Conservation (phyloP, 2,888 invertebrate genomes). For the Hanleya hanleyi region DNA sequence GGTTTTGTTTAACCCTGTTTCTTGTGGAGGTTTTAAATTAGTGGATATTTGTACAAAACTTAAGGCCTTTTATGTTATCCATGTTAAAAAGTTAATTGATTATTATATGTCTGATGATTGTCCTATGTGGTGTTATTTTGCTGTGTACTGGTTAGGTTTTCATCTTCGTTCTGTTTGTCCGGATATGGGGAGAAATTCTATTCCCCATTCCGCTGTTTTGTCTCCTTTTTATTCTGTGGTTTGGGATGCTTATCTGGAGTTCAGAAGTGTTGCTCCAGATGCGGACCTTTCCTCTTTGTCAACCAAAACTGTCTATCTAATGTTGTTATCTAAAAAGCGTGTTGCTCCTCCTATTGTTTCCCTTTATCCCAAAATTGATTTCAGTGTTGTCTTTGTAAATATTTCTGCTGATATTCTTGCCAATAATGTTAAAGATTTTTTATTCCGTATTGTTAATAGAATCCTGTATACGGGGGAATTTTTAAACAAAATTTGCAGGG, state of each 20-base stretch:
- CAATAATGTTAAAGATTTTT: background rate
- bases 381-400: background rate
- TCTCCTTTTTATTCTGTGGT: background rate
- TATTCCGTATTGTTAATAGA: background rate
- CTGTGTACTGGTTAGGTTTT: background rate
- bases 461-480: background rate
- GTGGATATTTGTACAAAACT: background rate
- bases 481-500: background rate
- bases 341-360: background rate
- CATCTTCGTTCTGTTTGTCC: background rate
- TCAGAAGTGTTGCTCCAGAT: background rate
- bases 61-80: background rate
- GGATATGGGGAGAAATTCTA: background rate
- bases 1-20: background rate
- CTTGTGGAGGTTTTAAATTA: background rate
- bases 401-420: background rate
- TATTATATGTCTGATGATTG: background rate
- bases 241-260: background rate
- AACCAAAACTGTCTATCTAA: background rate
- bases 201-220: background rate
- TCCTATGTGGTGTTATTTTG: background rate
- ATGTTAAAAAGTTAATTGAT: background rate
- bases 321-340: background rate
- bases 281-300: background rate
- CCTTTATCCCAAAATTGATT: background rate